Percentiles rank a stretch among this genome's conserved stretches.
Conservation (phyloP, 1,140 invertebrate species). For the Zophobas atratus region DNA sequence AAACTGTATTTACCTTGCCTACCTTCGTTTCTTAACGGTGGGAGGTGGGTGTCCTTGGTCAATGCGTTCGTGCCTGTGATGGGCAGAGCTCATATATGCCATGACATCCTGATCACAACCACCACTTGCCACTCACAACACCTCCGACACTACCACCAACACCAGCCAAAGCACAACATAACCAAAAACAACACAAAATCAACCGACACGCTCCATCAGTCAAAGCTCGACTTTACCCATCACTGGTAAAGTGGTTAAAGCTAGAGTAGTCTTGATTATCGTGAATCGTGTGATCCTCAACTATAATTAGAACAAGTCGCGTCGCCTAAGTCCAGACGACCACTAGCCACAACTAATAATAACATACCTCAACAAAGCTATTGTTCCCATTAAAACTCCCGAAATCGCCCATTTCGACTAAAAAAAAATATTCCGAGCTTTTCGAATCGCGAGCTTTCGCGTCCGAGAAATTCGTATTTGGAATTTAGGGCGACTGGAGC, state of each 20-base stretch:
- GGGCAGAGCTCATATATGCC: constrained; percentile 44
- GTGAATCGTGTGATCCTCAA: constrained; percentile 29
- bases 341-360: constrained; percentile 46
- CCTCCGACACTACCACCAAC: constrained; percentile 7
- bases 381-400: constrained; percentile 30
- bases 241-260: constrained; percentile 21
- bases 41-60: constrained; percentile 3
- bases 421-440: background rate
- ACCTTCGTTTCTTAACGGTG: constrained; percentile 28
- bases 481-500: background rate
- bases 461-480: background rate
- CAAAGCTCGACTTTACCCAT: constrained; percentile 23
- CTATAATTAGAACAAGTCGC: constrained; percentile 44
- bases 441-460: background rate
- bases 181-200: constrained; percentile 9
- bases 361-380: constrained; percentile 36
- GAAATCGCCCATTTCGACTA: background rate
- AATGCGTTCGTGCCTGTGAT: constrained; percentile 2
- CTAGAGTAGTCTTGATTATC: constrained; percentile 33
- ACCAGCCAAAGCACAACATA: constrained; percentile 7
- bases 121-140: background rate
- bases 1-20: constrained; percentile 42
- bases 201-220: background rate
- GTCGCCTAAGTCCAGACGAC: constrained; percentile 46
- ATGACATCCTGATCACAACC: constrained; percentile 36